A percentile compares a stretch with the other conserved stretches of the same genome.
These are phyloP conservation scores for Drosophila crucigera DNA, from an alignment of 2,888 invertebrate genomes.

Conservation along the genomic window DNA sequence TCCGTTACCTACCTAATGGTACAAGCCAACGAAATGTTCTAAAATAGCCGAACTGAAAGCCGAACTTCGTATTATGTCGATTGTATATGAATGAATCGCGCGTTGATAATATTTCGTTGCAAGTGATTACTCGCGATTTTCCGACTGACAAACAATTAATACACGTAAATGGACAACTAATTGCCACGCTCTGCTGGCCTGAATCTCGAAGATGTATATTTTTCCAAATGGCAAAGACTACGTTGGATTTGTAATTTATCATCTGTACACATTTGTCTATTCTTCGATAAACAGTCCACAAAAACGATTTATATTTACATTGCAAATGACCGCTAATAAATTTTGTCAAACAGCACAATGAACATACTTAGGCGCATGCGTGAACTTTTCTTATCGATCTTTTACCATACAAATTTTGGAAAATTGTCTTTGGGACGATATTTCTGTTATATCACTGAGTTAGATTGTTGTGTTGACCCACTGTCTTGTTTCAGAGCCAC, in stretches of 20 bases:
- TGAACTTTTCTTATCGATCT: neutral
- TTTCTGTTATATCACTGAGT: neutral
- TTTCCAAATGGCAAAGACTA: neutral
- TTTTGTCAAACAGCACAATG: neutral
- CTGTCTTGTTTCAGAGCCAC: neutral
- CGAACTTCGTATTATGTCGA: neutral
- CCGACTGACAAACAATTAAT: conserved; percentile 46
- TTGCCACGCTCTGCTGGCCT: conserved; percentile 45
- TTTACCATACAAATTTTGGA: neutral
- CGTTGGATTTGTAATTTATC: neutral
- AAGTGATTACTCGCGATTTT: conserved; percentile 46
- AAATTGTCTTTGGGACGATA: neutral
- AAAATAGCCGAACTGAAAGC: neutral
- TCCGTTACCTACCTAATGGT: neutral
- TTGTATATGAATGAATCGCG: neutral
- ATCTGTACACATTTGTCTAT: neutral
- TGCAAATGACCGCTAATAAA: neutral
- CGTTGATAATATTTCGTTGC: neutral
- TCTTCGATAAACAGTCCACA: neutral
- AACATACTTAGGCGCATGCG: neutral
- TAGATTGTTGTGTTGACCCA: neutral
- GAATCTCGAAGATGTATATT: neutral
- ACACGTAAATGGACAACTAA: conserved; percentile 41
- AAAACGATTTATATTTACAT: neutral
- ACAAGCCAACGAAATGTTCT: no score